Evolutionary conservation across 35 echinoderm and acorn worm species (phyloP).

Genomic region (Lytechinus pictus): DNA sequence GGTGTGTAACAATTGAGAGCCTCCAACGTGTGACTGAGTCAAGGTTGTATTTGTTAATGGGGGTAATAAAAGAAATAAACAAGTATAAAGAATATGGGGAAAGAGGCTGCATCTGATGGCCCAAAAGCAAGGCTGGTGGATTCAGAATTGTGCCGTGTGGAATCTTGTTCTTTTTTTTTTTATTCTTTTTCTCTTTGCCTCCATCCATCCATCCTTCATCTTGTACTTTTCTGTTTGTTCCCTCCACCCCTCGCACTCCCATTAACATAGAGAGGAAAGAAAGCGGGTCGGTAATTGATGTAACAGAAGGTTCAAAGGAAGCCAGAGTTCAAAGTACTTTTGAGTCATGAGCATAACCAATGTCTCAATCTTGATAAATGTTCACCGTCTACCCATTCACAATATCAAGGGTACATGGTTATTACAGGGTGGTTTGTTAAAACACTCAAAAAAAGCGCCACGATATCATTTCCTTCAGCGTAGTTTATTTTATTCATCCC

Average conservation of each 20-base stretch:
- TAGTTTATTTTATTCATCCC: constrained; percentile 4
- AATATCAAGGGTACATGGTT: constrained; percentile 1
- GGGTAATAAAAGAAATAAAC: constrained; percentile 13
- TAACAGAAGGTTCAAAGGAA: constrained; percentile 47
- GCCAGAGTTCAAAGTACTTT: constrained; percentile 44
- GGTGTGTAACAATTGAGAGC: not conserved
- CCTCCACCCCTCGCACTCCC: constrained; percentile 43
- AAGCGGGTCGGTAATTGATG: constrained; percentile 44
- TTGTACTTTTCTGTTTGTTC: constrained; percentile 31
- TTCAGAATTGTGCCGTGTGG: not conserved
- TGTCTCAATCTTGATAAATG: constrained; percentile 44
- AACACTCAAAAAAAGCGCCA: not conserved
- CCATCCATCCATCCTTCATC: constrained; percentile 20
- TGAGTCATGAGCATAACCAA: constrained; percentile 23
- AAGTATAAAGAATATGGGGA: not conserved
- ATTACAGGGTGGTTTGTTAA: not conserved
- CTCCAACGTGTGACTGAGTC: not conserved
- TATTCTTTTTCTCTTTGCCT: not conserved
- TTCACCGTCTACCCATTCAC: constrained; percentile 25
- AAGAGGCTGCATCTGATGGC: not conserved
- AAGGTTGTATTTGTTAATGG: constrained; percentile 4
- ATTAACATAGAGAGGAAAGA: not conserved
- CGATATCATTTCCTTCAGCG: not conserved
- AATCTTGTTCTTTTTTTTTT: not conserved
- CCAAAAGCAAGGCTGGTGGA: not conserved